phyloP scores from a whole-genome alignment of 1,140 invertebrate genomes.

The Diploscapter pachys region DNA sequence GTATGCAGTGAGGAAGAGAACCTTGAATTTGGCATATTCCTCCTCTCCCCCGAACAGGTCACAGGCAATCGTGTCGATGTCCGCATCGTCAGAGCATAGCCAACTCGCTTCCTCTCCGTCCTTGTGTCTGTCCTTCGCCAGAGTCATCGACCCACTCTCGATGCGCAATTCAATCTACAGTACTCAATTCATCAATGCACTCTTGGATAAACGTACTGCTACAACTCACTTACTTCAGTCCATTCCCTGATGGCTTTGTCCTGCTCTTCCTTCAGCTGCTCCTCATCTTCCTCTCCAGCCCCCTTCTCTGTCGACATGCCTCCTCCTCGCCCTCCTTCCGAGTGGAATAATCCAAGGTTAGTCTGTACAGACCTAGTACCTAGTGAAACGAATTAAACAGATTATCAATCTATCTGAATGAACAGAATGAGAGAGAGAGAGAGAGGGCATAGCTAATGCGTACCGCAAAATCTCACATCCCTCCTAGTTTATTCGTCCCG shows the following conservation, averaged over 20 bases:
- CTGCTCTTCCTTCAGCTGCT: slow-evolving; percentile 6
- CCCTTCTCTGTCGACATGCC: too few relatives aligned
- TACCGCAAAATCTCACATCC: too few relatives aligned
- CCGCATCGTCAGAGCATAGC: slow-evolving; percentile 1
- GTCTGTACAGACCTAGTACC: too few relatives aligned
- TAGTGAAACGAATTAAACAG: too few relatives aligned
- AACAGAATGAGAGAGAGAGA: too few relatives aligned
- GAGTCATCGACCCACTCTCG: background rate
- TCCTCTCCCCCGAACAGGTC: background rate
- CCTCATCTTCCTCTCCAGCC: background rate
- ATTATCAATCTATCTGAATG: too few relatives aligned
- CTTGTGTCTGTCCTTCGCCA: background rate
- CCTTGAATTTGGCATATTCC: background rate
- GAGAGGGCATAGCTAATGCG: too few relatives aligned
- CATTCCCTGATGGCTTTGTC: slow-evolving; percentile 16
- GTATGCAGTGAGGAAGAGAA: background rate
- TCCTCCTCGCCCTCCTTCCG: too few relatives aligned
- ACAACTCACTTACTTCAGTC: slow-evolving; percentile 2
- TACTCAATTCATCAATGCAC: background rate
- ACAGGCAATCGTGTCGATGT: background rate
- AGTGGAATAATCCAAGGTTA: too few relatives aligned
- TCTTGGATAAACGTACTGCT: background rate
- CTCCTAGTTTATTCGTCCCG: too few relatives aligned
- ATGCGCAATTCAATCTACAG: slow-evolving; percentile 7
- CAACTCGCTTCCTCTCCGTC: slow-evolving; percentile 1